Percentiles rank a stretch among this genome's conserved stretches.
These are phyloP conservation scores for Prosopocoilus inquinatus DNA, from an alignment of 2,888 invertebrate species.

Conservation along the genomic window DNA sequence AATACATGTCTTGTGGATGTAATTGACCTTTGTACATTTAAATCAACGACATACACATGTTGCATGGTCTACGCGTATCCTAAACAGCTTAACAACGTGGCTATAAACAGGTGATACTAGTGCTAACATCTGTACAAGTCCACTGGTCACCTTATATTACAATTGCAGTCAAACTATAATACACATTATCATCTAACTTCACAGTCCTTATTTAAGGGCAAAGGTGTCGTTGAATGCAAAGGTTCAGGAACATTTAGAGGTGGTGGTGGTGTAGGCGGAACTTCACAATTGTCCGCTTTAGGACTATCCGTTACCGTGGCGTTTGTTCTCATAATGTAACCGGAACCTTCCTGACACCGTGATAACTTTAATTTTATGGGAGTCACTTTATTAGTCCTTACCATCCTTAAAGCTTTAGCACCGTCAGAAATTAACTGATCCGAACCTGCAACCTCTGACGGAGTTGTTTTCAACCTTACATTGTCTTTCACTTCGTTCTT, in stretches of 20 bases:
- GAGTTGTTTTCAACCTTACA: conserved; percentile 16
- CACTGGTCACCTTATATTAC: conserved; percentile 42
- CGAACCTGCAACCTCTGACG: conserved; percentile 20
- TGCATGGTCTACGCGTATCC: conserved; percentile 41
- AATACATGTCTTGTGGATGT: conserved; percentile 50
- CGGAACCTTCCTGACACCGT: conserved; percentile 75
- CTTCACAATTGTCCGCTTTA: conserved; percentile 35
- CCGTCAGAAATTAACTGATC: conserved; percentile 18
- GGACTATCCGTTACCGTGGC: conserved; percentile 37
- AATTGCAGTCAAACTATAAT: conserved; percentile 33
- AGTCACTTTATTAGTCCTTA: conserved; percentile 67
- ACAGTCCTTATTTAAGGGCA: conserved; percentile 75
- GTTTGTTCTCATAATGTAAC: conserved; percentile 58
- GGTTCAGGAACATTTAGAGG: conserved; percentile 17
- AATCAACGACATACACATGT: conserved; percentile 40
- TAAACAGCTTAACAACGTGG: conserved; percentile 46
- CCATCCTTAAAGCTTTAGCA: conserved; percentile 55
- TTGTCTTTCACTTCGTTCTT: conserved; percentile 17
- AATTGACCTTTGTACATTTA: conserved; percentile 58
- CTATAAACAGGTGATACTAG: conserved; percentile 41
- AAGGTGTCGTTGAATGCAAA: conserved; percentile 48
- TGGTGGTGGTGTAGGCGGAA: conserved; percentile 32
- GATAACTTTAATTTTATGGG: conserved; percentile 84
- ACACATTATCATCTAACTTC: conserved; percentile 81
- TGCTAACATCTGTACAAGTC: conserved; percentile 43